A percentile compares a stretch with the other conserved stretches of the same genome.
phyloP scores from a whole-genome alignment of 2,888 invertebrate genomes.

The Ennomos fuscantarius region DNA sequence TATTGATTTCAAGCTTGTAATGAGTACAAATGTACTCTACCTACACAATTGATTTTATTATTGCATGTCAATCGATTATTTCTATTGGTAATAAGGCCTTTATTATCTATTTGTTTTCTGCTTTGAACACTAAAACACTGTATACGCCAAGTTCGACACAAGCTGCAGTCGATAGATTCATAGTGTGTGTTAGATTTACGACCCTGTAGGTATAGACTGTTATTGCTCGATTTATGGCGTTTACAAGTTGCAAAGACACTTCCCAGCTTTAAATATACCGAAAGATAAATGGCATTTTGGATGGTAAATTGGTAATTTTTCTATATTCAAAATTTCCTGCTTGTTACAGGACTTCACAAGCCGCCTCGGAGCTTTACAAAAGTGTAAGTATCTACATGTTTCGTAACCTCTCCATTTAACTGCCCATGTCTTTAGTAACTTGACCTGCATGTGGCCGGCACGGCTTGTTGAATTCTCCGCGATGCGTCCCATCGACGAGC shows the following conservation, averaged over 20 bases:
- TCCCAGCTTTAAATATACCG: slow-evolving; percentile 1
- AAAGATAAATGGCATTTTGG: not conserved
- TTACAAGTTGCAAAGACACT: slow-evolving; percentile 7
- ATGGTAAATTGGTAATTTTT: not conserved
- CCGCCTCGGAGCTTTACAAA: slow-evolving; percentile 53
- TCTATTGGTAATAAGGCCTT: slow-evolving; percentile 19
- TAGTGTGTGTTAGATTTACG: slow-evolving; percentile 12
- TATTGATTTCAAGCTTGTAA: slow-evolving; percentile 76
- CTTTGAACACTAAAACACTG: not conserved
- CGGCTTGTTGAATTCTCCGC: slow-evolving; percentile 39
- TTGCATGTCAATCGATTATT: slow-evolving; percentile 47
- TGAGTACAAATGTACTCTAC: slow-evolving; percentile 61
- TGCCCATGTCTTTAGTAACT: slow-evolving; percentile 17
- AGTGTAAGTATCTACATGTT: slow-evolving; percentile 63
- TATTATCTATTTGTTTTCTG: not conserved
- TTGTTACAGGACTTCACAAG: slow-evolving; percentile 58
- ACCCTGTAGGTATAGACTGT: slow-evolving; percentile 7
- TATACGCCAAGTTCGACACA: not conserved
- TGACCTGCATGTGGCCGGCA: slow-evolving; percentile 28
- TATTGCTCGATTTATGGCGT: slow-evolving; percentile 10
- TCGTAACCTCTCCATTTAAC: slow-evolving; percentile 27
- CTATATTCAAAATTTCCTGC: slow-evolving; percentile 5
- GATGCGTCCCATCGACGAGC: slow-evolving; percentile 43
- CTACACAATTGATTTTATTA: slow-evolving; percentile 58
- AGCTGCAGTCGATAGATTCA: slow-evolving; percentile 13